These are phyloP conservation scores for Melanotaenia parkinsoni DNA, from an alignment of 2,797 vertebrate species.

Conservation along the genomic window DNA sequence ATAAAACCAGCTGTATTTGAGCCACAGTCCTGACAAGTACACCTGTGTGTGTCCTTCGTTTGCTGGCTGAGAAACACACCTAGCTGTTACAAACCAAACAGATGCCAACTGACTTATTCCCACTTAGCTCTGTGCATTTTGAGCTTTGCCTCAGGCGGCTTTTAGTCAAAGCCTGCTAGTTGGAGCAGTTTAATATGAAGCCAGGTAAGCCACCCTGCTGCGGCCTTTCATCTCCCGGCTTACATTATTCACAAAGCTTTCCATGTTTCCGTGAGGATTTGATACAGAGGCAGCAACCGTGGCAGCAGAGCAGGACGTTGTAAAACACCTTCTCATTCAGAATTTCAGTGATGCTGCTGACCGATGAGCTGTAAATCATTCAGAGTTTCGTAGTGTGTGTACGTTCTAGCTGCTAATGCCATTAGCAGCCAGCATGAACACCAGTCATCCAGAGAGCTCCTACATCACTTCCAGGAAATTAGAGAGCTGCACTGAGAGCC, in stretches of 20 bases:
- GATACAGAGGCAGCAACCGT: not conserved
- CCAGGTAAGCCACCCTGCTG: constrained; percentile 19
- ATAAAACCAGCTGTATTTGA: not conserved
- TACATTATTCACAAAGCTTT: constrained; percentile 12
- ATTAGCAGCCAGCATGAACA: constrained; percentile 19
- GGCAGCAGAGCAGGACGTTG: not conserved
- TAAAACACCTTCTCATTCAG: not conserved
- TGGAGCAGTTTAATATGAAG: not conserved
- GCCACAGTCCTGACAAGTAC: not conserved
- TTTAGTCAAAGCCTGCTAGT: constrained; percentile 14
- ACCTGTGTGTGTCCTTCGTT: not conserved
- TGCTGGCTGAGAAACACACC: not conserved
- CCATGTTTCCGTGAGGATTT: constrained; percentile 18
- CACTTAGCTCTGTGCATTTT: not conserved
- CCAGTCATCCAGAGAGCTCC: constrained; percentile 24
- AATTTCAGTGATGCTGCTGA: not conserved
- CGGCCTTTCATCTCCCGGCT: constrained; percentile 20
- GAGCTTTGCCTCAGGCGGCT: constrained; percentile 4
- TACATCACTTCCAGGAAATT: constrained; percentile 53
- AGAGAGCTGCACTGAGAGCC: constrained; percentile 41
- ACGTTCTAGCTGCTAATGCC: constrained; percentile 9
- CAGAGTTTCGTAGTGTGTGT: not conserved
- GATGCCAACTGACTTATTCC: not conserved
- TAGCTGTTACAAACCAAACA: not conserved
- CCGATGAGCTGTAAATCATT: not conserved